Evolutionary conservation across 2,113 vertebrate species (phyloP), one percentile per base, ranked within the genome.

Genomic region (Anhinga anhinga): DNA sequence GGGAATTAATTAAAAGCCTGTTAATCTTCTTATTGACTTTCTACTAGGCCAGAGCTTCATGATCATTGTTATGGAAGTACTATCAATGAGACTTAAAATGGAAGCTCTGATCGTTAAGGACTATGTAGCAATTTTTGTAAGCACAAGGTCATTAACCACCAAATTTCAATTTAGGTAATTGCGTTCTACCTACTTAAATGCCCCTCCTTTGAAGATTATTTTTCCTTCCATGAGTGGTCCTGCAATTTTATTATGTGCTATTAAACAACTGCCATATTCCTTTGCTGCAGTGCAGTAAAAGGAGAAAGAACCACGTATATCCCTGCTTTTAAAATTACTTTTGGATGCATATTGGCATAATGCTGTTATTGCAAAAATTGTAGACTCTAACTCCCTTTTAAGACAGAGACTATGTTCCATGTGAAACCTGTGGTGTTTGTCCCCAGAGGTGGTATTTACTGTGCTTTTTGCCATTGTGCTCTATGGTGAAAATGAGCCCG

Each of bases 81-180:
- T 74, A 59, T 73, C 89, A 90, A 86, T 73, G 86, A 93, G 89
- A 82, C 77, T 95, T 87, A 88, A 94, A 87, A 93, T 85, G 86
- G 78, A 89, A 79, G 21, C 21, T 77, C 29, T 78, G 53, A 73
- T 80, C 7, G 9, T 96, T 96, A 83, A 90, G 67, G 53, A 32
- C 44, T 58, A 10, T 16, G 42, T 52, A 80, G 80, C 71, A 73
- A 25, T 90, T 83, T 96, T 92, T 90, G 32, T 77, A 88, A 95
- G 93, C 25, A 30, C 4, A 3, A 90, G 91, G 87, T 91, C 70
- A 63, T 96, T 93, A 96, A 91, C 58, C 63, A 89, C 91, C 47
- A 77, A 80, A 88, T 90, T 96, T 93, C 89, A 93, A 88, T 97
- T 91, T 96, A 82, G 89, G 50, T 94, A 95, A 96, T 96, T 95